These are phyloP conservation scores for Luffia ferchaultella DNA, from an alignment of 2,888 invertebrate genomes.

Conservation along the genomic window DNA sequence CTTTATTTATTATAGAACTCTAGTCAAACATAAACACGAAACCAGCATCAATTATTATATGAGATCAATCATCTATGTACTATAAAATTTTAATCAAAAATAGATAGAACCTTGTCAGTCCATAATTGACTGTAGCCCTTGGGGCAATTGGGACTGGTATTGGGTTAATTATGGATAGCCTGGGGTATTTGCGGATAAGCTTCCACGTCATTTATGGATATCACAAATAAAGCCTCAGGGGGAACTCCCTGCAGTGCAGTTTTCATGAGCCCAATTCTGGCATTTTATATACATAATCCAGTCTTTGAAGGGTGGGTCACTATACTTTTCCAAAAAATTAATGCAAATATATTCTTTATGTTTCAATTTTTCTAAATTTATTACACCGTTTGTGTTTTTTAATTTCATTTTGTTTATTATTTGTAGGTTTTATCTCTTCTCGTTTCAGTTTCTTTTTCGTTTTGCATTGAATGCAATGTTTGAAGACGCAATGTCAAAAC, in stretches of 20 bases:
- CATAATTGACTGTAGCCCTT: constrained; percentile 8
- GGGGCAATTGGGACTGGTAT: constrained; percentile 5
- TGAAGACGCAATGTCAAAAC: constrained; percentile 7
- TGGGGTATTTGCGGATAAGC: constrained; percentile 9
- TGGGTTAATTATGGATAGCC: constrained; percentile 9
- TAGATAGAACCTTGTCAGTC: constrained; percentile 10
- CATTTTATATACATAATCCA: constrained; percentile 12
- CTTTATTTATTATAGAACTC: constrained; percentile 14
- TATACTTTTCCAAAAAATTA: constrained; percentile 11
- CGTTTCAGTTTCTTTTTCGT: constrained; percentile 10
- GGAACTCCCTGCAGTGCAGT: constrained; percentile 9
- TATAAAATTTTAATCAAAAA: constrained; percentile 9
- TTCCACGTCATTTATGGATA: constrained; percentile 5
- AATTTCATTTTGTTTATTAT: constrained; percentile 1
- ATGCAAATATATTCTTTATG: constrained; percentile 11
- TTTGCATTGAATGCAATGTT: constrained; percentile 9
- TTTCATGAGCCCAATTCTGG: constrained; percentile 11
- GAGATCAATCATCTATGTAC: constrained; percentile 11
- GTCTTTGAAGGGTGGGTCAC: constrained; percentile 6
- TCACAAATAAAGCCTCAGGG: constrained; percentile 10
- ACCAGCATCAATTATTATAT: constrained; percentile 9
- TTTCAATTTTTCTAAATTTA: too few relatives aligned
- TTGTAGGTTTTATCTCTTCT: constrained; percentile 6
- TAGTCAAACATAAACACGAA: constrained; percentile 7
- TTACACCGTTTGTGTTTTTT: constrained; percentile 6